Evolutionary conservation across 2,113 vertebrate genomes (phyloP), one percentile per base, ranked within the genome.

Genomic region (Gambusia holbrooki): DNA sequence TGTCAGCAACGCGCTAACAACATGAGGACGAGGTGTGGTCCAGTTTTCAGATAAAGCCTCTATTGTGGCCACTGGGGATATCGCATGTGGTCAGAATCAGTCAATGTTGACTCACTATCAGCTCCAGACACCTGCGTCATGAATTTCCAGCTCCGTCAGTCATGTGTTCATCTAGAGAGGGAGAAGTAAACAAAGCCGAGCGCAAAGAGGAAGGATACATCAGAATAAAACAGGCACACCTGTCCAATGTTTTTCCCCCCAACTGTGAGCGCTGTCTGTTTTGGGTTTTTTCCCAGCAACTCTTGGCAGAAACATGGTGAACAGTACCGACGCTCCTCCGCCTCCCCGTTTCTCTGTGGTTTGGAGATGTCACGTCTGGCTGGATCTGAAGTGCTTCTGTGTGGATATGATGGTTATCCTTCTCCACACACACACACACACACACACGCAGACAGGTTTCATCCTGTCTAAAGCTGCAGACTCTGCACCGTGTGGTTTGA

Each of bases 381-480:
- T 87, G 86, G 85, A 80, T 88, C 73, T 87, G 64, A 85, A 90
- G 87, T 88, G 79, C 62, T 87, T 87, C 81, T 77, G 29, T 68
- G 73, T 83, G 72, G 45, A 82, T 79, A 60, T 86, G 78, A 86
- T 84, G 84, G 87, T 84, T 88, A 81, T 83, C 82, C 73, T 58
- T 28, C 77, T 32, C 69, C 32, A 17, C 66, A 51, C 15, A 51
- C 48, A 51, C 32, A 17, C 66, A 51, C 15, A 51, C 48, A 51
- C 19, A 51, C 19, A 51, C 40, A 42, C 40, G 3, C 2, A 58
- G 45, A 61, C 66, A 63, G 73, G 81, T 79, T 76, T 82, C 79
- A 74, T 79, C 22, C 79, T 74, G 66, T 14, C 27, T 42, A 76
- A 72, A 76, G 83, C 77, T 60, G 68, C 40, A 71, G 84, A 73